phyloP scores from a whole-genome alignment of 64 coral and sea anemone species.

The Actinia tenebrosa region DNA sequence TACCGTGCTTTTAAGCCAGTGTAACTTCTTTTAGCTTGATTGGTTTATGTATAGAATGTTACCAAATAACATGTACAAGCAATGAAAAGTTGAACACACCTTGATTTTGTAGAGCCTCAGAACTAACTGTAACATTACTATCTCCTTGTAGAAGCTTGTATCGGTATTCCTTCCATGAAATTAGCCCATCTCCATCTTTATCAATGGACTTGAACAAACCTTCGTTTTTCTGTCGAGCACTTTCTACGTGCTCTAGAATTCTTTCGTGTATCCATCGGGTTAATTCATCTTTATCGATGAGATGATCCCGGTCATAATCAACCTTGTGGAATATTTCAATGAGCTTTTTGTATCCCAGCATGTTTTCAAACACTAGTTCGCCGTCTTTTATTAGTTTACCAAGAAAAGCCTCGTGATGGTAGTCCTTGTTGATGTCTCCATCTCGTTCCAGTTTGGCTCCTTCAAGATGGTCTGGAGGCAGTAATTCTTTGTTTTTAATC shows the following conservation, averaged over 20 bases:
- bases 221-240: slow-evolving; percentile 49
- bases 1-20: too few relatives aligned
- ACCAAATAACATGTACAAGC: not conserved
- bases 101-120: slow-evolving; percentile 38
- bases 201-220: slow-evolving; percentile 65
- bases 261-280: slow-evolving; percentile 78
- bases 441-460: slow-evolving; percentile 85
- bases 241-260: slow-evolving; percentile 79
- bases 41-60: too few relatives aligned
- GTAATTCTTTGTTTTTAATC: slow-evolving; percentile 64
- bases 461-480: slow-evolving; percentile 83
- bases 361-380: slow-evolving; percentile 71
- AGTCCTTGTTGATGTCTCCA: slow-evolving; percentile 89
- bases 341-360: slow-evolving; percentile 74
- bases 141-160: slow-evolving; percentile 67
- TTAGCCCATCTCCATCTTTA: slow-evolving; percentile 37
- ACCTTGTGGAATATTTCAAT: slow-evolving; percentile 96
- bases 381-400: slow-evolving; percentile 88
- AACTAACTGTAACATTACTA: slow-evolving; percentile 25
- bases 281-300: slow-evolving; percentile 69
- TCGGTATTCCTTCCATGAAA: slow-evolving; percentile 70
- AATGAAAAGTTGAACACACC: slow-evolving; percentile 19
- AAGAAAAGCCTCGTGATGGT: slow-evolving; percentile 95
- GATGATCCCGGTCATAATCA: slow-evolving; percentile 73
- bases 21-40: too few relatives aligned